Base-by-base conservation (phyloP, 1,140 invertebrate species). In the Onthophagus taurus region DNA sequence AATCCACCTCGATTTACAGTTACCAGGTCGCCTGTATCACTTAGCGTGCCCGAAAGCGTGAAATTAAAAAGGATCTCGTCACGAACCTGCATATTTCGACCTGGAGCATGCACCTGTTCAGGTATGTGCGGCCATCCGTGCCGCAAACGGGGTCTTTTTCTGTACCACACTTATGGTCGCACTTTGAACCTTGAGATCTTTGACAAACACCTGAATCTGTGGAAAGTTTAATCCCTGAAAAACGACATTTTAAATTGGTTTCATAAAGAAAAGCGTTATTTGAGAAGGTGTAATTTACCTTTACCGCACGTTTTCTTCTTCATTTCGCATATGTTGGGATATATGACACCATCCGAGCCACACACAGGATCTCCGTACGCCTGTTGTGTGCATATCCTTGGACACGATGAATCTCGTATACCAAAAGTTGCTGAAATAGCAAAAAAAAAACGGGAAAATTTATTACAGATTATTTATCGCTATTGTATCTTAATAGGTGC, bases 81-180 rank as follows among this genome's bases (percentile, higher is more conserved):
- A n/a, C n/a, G n/a, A 19, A 81, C 79, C 78, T 77, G 72, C 85
- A 88, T 43, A 84, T 78, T 64, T 91, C 86, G 2, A 90, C 85
- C 60, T 85, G 78, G 48, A 94, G 72, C 78, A 90, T 88, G 64
- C 91, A 95, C 51, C 85, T 74, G 65, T 95, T 96, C 8, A 88
- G 69, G 58, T 95, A 95, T 0, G 89, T 92, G 33, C 82, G 72
- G 12, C 89, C 86, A 55, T 95, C 88, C 0, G 85, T 89, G 1
- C 86, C 91, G 59, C 92, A 96, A 8, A 94, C 88, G 0, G 82
- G 81, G 63, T 93, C 89, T 50, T 83, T 78, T 57, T 89, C 86
- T 2, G 78, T 76, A 2, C 79, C 76, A 59, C 88, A 91, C 11
- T 81, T 76, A 54, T 80, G 74, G 39, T 78, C 75, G 59, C 88